Evolutionary conservation across 1,140 invertebrate genomes (phyloP).

Genomic region (Gerris buenoi): DNA sequence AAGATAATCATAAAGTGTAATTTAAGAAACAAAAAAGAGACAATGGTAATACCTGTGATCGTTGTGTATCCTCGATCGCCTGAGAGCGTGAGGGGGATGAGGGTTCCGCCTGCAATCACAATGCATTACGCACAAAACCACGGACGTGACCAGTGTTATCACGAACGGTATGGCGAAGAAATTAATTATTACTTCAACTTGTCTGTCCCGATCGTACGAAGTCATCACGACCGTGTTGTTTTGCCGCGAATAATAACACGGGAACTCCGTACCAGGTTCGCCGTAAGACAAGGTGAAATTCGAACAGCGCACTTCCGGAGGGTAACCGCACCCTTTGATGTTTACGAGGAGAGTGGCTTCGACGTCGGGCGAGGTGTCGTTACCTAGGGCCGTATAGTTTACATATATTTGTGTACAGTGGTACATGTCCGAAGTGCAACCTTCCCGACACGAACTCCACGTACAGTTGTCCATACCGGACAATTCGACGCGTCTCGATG

Average conservation of each 20-base stretch:
- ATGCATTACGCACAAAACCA: conserved; percentile 66
- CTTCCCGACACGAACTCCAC: conserved; percentile 73
- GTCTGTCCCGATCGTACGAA: conserved; percentile 59
- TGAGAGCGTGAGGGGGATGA: conserved; percentile 33
- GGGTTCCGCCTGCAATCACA: conserved; percentile 53
- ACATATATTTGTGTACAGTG: conserved; percentile 74
- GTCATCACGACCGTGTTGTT: conserved; percentile 66
- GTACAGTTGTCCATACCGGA: conserved; percentile 66
- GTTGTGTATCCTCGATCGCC: conserved; percentile 35
- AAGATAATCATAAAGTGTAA: too few species aligned
- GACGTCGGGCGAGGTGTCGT: conserved; percentile 9
- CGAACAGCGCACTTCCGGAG: conserved; percentile 64
- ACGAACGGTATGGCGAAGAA: conserved; percentile 67
- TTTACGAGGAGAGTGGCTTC: conserved; percentile 58
- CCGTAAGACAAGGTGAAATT: conserved; percentile 65
- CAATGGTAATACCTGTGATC: conserved; percentile 21
- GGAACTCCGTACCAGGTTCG: conserved; percentile 56
- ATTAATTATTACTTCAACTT: conserved; percentile 59
- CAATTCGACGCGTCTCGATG: conserved; percentile 54
- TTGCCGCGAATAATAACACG: conserved; percentile 67
- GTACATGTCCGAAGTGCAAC: conserved; percentile 74
- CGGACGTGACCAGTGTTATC: conserved; percentile 62
- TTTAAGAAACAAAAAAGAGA: not conserved
- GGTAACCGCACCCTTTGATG: conserved; percentile 79
- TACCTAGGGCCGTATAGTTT: conserved; percentile 37